A percentile compares a stretch with the other conserved stretches of the same genome.
phyloP scores from a whole-genome alignment of 2,888 invertebrate genomes.

The Drosophila planitibia region DNA sequence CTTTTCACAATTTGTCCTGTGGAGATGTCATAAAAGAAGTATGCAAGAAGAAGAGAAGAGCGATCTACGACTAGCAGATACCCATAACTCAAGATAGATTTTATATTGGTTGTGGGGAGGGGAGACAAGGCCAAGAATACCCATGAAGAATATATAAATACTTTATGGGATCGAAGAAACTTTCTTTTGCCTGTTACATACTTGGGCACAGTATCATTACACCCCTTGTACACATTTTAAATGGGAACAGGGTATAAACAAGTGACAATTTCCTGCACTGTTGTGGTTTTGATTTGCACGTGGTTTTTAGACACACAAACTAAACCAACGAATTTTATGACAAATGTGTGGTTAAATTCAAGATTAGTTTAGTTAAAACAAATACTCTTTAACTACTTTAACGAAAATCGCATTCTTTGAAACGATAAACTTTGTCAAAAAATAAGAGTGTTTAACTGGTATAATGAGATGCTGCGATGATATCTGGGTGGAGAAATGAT shows the following conservation, averaged over 20 bases:
- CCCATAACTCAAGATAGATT: neutral
- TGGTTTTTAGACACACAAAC: neutral
- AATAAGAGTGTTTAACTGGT: neutral
- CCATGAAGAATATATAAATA: neutral
- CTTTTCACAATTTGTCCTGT: neutral
- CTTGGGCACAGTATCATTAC: neutral
- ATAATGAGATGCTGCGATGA: neutral
- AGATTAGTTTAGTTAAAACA: neutral
- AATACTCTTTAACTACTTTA: slow-evolving; percentile 19
- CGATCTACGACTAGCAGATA: neutral
- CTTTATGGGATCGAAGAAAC: neutral
- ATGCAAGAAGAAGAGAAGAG: neutral
- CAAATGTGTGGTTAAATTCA: neutral
- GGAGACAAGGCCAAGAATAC: too few relatives aligned
- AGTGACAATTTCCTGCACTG: neutral
- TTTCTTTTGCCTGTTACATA: neutral
- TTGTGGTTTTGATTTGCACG: neutral
- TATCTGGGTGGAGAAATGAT: slow-evolving; percentile 30
- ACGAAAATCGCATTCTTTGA: slow-evolving; percentile 15
- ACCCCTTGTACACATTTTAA: neutral
- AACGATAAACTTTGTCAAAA: neutral
- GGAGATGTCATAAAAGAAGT: neutral
- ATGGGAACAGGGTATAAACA: neutral
- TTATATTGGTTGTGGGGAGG: neutral
- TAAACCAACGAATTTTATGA: neutral